Evolutionary conservation across 1,140 invertebrate genomes (phyloP).

Genomic region (Scaptomyza hsui): DNA sequence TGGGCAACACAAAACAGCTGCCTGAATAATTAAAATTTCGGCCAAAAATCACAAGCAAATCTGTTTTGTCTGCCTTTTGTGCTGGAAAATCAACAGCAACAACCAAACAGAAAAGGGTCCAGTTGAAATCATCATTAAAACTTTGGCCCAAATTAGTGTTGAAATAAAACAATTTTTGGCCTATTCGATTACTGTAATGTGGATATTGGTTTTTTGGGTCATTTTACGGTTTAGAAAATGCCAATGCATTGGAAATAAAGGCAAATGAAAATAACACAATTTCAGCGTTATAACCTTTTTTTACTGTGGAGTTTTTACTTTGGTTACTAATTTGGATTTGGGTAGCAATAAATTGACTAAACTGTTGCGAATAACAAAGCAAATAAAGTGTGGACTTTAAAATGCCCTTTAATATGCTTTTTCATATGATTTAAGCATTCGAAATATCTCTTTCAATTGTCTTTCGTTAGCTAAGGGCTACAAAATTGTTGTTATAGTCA

Average conservation of each 20-base stretch:
- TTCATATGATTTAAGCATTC: too few species aligned
- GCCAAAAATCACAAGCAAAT: slow-evolving; percentile 70
- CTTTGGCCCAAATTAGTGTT: slow-evolving; percentile 69
- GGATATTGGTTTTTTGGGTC: slow-evolving; percentile 63
- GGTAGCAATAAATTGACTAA: background rate
- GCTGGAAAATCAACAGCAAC: slow-evolving; percentile 57
- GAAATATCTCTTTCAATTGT: too few species aligned
- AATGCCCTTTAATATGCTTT: too few species aligned
- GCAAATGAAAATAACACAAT: slow-evolving; percentile 25
- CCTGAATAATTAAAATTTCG: slow-evolving; percentile 73
- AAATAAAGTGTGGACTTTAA: background rate
- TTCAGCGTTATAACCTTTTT: slow-evolving; percentile 35
- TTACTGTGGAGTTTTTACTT: too few species aligned
- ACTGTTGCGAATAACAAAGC: background rate
- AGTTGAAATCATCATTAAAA: slow-evolving; percentile 71
- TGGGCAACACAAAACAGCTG: slow-evolving; percentile 55
- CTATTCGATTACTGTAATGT: slow-evolving; percentile 57
- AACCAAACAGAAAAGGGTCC: slow-evolving; percentile 36
- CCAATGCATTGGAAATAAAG: slow-evolving; percentile 66
- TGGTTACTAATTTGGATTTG: slow-evolving; percentile 8
- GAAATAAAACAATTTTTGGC: slow-evolving; percentile 71
- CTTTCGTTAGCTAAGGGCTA: too few species aligned
- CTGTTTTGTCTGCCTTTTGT: slow-evolving; percentile 44
- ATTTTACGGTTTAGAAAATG: slow-evolving; percentile 59
- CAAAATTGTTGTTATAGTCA: background rate